These are phyloP conservation scores for Drosophila kanapiae DNA, from an alignment of 1,140 invertebrate genomes.

Conservation along the genomic window DNA sequence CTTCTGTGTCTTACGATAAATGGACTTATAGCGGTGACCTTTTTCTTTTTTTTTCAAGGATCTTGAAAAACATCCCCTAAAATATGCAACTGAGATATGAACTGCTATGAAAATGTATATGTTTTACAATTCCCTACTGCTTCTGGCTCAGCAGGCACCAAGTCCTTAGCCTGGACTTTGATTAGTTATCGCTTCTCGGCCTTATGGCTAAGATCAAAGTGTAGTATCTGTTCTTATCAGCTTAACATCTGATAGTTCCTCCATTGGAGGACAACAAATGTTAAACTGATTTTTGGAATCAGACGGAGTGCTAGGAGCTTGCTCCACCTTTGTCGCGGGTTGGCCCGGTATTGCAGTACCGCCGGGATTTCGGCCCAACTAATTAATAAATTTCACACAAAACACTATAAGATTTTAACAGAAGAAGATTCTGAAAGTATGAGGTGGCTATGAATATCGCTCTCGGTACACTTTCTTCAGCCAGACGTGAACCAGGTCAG, in stretches of 20 bases:
- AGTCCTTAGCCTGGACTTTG: rapidly evolving
- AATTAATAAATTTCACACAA: background rate
- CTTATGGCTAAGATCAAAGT: constrained; percentile 87
- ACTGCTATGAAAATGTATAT: background rate
- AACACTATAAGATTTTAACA: too few species aligned
- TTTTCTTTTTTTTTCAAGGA: background rate
- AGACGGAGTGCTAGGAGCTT: constrained; percentile 68
- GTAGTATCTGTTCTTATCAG: constrained; percentile 89
- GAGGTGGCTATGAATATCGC: too few species aligned
- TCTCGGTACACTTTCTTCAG: too few species aligned
- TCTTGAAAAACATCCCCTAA: background rate
- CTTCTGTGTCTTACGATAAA: background rate
- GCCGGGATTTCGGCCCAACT: constrained; percentile 46
- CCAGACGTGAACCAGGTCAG: too few species aligned
- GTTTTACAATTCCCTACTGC: background rate
- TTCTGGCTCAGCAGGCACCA: background rate
- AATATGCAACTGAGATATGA: background rate
- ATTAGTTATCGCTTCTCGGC: constrained; percentile 85
- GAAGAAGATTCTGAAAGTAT: too few species aligned
- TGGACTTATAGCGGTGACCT: too few species aligned
- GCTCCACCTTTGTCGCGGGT: constrained; percentile 58
- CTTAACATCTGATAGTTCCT: too few species aligned
- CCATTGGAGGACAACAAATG: too few species aligned
- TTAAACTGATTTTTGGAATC: too few species aligned
- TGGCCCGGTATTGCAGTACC: constrained; percentile 87